Evolutionary conservation across 2,113 vertebrate species (phyloP).

Genomic region (Cyprinodon tularosa): DNA sequence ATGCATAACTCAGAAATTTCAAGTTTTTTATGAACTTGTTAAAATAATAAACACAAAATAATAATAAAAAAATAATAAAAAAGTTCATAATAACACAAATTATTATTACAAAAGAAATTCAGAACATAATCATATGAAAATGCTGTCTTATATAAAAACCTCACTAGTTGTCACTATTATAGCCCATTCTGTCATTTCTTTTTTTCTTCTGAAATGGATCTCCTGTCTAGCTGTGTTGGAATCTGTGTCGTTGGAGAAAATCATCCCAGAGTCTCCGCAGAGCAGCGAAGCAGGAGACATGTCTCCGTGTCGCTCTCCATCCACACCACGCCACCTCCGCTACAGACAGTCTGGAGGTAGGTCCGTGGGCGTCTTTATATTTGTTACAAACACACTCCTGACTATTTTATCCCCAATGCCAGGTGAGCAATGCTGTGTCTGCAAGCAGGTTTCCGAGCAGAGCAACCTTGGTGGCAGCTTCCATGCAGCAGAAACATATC

Average conservation of each 20-base stretch:
- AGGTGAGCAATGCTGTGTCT: slow-evolving; percentile 16
- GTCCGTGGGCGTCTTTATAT: slow-evolving; percentile 11
- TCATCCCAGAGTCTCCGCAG: slow-evolving; percentile 85
- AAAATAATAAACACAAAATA: no score
- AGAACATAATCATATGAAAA: not conserved
- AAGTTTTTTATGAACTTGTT: no score
- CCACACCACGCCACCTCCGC: slow-evolving; percentile 92
- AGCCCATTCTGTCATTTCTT: not conserved
- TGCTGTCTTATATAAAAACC: not conserved
- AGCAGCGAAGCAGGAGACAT: slow-evolving; percentile 82
- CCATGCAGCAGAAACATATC: slow-evolving; percentile 4
- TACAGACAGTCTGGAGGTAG: slow-evolving; percentile 91
- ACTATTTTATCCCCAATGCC: slow-evolving; percentile 4
- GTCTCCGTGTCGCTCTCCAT: slow-evolving; percentile 92
- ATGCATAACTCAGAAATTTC: no score
- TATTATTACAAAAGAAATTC: no score
- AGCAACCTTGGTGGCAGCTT: slow-evolving; percentile 7
- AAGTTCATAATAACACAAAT: no score
- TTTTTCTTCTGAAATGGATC: not conserved
- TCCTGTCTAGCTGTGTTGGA: slow-evolving; percentile 86
- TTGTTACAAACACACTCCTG: slow-evolving; percentile 20
- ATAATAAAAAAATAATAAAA: no score
- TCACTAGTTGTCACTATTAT: not conserved
- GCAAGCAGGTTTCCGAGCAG: slow-evolving; percentile 8
- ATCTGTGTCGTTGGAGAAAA: slow-evolving; percentile 86